Evolutionary conservation across 2,797 vertebrate species (phyloP), one percentile per base, ranked within the genome.

Genomic region (Peromyscus melanophrys): DNA sequence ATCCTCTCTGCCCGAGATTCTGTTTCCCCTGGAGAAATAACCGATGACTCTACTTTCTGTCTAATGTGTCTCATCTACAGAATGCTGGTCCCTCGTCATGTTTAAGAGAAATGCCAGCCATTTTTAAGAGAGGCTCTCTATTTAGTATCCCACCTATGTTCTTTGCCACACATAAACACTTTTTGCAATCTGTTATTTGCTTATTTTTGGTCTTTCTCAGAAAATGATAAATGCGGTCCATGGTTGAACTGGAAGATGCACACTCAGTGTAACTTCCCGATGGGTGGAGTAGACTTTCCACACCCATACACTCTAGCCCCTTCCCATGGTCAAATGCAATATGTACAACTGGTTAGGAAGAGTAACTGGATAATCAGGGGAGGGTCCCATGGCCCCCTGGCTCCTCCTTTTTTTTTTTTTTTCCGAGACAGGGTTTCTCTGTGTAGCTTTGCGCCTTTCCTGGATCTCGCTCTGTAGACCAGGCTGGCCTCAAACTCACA

Each of bases 31-130:
- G 25, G 6, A n/a, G 65, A 78, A 91, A 95, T 9, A 6, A 77
- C 2, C 19, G 31, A 90, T 46, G 27, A 12, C 14, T 85, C 59
- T n/a, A 29, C 6, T 59, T 57, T 91, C 61, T 83, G n/a, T 19
- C 34, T 71, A 46, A 37, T 25, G 8, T 27, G 46, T 43, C 3
- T 43, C n/a, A 4, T 34, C 43, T 94, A 31, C 29, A 82, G n/a
- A 16, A 25, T 52, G 40, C 16, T 23, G 16, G 27, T 40, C 3
- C 1, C 6, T 1, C 16, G 6, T 21, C 16, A 14, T 17, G 1
- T 83, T n/a, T 69, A 46, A n/a, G 25, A 83, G 14, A 71, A 3
- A 16, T 55, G 37, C 7, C 63, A 55, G 19, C 13, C 37, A 34
- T 34, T 3, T 90, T 75, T 46, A 34, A 37, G 31, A 80, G 1